Base-by-base conservation (phyloP, 2,797 vertebrate genomes). In the Pristis pectinata region DNA sequence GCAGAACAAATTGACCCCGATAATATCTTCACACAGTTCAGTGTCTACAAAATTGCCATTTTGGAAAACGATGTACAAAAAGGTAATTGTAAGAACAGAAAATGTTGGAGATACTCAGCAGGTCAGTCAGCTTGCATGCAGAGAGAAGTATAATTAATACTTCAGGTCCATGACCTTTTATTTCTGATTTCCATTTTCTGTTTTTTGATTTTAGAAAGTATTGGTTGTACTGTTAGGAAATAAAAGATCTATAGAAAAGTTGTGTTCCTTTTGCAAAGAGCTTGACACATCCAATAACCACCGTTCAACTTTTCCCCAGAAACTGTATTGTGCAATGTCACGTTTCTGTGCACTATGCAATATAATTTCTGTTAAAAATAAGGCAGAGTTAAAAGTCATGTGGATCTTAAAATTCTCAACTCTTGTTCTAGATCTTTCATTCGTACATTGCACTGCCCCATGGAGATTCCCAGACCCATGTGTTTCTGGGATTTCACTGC, bases 11-110 rank as follows among this genome's bases (percentile, higher is more conserved):
- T 96, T 96, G 98, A 99, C 95, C 98, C 98, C 95, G 96, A 96
- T 96, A 98, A 96, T 96, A 97, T 99, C 96, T 98, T 98, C 95
- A 99, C 98, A 95, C 98, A 98, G 30, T 99, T 98, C 96, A 98
- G 96, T 94, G 27, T 98, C 94, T 99, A 98, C 96, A 98, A 98
- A 97, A 97, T 99, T 95, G 98, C 98, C 24, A 94, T 99, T 85
- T 95, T 97, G 95, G 98, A 98, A 95, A 97, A 97, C 0, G 96
- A 98, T 94, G 92, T 95, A 94, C 95, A 97, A 74, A 97, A 96
- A 98, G 98, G 98, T 99, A 41, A 93, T 59, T 11, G n/a, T 27
- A 74, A 74, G 24, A 74, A 74, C 24, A 24, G 70, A 74, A 74
- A 74, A 74, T 74, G 7, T 74, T 74, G 27, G 70, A 74, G 6